phyloP scores from a whole-genome alignment of 2,888 invertebrate species.

The Acleris holmiana region DNA sequence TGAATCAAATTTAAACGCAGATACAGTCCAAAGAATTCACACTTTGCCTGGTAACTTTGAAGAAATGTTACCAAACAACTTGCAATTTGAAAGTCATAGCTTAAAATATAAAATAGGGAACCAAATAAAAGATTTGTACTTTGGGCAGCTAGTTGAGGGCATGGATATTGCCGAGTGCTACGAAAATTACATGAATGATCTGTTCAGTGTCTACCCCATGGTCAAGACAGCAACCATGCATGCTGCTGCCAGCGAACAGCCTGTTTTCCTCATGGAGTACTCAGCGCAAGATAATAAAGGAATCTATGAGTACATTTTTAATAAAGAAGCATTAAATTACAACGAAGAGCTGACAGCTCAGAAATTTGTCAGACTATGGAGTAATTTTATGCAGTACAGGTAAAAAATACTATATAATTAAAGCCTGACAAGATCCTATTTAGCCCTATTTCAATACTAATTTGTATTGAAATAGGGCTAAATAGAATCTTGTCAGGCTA shows the following conservation, averaged over 20 bases:
- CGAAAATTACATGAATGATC: slow-evolving; percentile 63
- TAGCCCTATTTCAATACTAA: too few species aligned
- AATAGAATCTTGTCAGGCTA: too few species aligned
- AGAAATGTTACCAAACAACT: slow-evolving; percentile 65
- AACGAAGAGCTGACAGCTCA: slow-evolving; percentile 48
- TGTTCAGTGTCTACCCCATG: slow-evolving; percentile 64
- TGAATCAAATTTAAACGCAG: slow-evolving; percentile 47
- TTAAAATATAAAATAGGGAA: slow-evolving; percentile 54
- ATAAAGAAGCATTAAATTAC: slow-evolving; percentile 42
- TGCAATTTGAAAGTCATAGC: slow-evolving; percentile 54
- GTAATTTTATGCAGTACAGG: slow-evolving; percentile 70
- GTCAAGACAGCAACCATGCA: slow-evolving; percentile 61
- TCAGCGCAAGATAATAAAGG: slow-evolving; percentile 44
- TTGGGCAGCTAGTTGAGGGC: slow-evolving; percentile 47
- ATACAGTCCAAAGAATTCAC: slow-evolving; percentile 48
- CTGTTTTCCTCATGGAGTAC: slow-evolving; percentile 67
- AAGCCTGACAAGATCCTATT: too few species aligned
- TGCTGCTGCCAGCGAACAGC: slow-evolving; percentile 51
- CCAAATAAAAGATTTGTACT: slow-evolving; percentile 67
- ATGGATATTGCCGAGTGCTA: slow-evolving; percentile 50
- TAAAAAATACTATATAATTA: slow-evolving; percentile 47
- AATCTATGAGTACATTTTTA: slow-evolving; percentile 56
- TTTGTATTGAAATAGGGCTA: too few species aligned
- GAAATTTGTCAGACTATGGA: slow-evolving; percentile 57
- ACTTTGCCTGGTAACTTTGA: slow-evolving; percentile 55